These are phyloP conservation scores for Drosophila pectinifera DNA, from an alignment of 1,140 invertebrate species.

Conservation along the genomic window DNA sequence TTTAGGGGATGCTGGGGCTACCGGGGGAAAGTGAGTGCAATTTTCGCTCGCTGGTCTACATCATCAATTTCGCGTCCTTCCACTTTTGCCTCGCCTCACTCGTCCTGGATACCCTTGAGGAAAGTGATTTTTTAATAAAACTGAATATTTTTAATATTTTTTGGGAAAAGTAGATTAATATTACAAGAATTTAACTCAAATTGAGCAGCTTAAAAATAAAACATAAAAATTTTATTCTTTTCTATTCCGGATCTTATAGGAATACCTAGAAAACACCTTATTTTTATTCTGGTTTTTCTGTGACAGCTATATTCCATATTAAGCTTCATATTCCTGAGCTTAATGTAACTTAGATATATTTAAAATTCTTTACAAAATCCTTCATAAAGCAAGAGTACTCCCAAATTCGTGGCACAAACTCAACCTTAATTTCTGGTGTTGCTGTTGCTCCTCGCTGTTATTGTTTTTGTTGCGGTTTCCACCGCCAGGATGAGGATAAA, in stretches of 20 bases:
- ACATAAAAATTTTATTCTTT: too few species aligned
- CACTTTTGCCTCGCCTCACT: not conserved
- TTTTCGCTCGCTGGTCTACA: conserved; percentile 71
- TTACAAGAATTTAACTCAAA: not conserved
- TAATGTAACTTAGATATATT: too few species aligned
- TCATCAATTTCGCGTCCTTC: conserved; percentile 70
- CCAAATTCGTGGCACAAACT: not conserved
- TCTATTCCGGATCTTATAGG: too few species aligned
- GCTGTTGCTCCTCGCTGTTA: conserved; percentile 25
- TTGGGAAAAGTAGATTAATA: not conserved
- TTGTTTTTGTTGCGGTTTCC: conserved; percentile 38
- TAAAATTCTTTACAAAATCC: too few species aligned
- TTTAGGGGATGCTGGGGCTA: not conserved
- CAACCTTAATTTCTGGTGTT: conserved; percentile 11
- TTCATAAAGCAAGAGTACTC: not conserved
- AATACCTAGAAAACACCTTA: too few species aligned
- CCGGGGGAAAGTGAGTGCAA: conserved; percentile 75
- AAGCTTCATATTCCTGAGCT: too few species aligned
- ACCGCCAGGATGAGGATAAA: conserved; percentile 31
- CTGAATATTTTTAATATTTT: not conserved
- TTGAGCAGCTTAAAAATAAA: not conserved
- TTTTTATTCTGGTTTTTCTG: too few species aligned
- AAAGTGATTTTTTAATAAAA: not conserved
- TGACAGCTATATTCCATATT: too few species aligned
- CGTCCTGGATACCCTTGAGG: not conserved